Base-by-base conservation (phyloP, 2,888 invertebrate species). In the Apamea anceps region DNA sequence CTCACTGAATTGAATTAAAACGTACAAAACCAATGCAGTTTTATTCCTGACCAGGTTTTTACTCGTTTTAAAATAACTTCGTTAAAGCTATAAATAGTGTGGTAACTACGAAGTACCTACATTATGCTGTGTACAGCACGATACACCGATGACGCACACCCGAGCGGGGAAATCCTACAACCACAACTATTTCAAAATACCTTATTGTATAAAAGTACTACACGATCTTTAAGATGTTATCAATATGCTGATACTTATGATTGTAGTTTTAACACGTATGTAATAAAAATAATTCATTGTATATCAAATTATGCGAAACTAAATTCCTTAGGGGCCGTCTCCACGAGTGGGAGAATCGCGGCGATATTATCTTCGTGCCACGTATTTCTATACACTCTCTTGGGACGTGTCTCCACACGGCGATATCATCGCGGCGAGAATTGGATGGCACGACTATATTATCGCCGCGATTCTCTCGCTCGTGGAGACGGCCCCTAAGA, bases 81-180 rank as follows among this genome's bases (percentile, higher is more conserved):
- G 18, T 0, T 63, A 21, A 8, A 45, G 48, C 65, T 85, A 85
- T 85, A 81, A 81, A 81, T 85, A 84, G 37, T 65, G 25, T 21
- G 65, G 63, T 62, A 83, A 65, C 12, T 66, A 75, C 67, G 65
- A 32, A 76, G 65, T 68, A 60, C 66, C 66, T 81, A 75, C 71
- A 75, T 51, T 66, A 73, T 48, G 45, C 37, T 60, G 48, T 67
- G 66, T 74, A 72, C 62, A 60, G 54, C 48, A 63, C 65, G 67
- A 66, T 54, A 80, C 66, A n/a, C 51, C 32, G 75, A 74, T 85
- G 85, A 85, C 82, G 85, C 82, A 85, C 73, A 28, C 12, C 68
- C 2, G 25, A 63, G 12, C 67, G 82, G 85, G 85, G 75, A 85
- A 85, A 82, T 85, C 85, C 85, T 76, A 25, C 62, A 67, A 85